Evolutionary conservation across 1,140 invertebrate species (phyloP), one percentile per base, ranked within the genome.

Genomic region (Cyclargus thomasi): DNA sequence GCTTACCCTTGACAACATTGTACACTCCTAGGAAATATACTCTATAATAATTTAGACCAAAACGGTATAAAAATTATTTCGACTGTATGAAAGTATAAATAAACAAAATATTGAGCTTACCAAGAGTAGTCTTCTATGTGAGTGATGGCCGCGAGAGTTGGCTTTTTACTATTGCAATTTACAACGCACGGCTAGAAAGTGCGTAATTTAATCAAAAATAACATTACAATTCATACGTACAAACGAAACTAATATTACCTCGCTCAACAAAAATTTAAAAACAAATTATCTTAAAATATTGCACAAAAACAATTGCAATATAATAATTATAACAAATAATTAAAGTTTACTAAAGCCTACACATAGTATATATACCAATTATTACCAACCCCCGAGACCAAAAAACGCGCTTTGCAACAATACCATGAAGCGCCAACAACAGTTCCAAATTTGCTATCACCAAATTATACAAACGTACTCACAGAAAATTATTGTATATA

Each of bases 11-110:
- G 18, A 23, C 63, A 59, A 64, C 63, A 57, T 57, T 20, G 21
- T 47, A 64, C 67, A 63, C n/a, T 23, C 22, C 39, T 59, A 18
- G 21, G 68, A 53, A 65, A 68, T 17, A 63, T 21, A 35, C 18
- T 63, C 36, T 16, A 55, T 23, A 23, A 55, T 23, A 23, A 55
- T 22, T 22, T 23, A 35, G 53, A 47, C 20, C 18, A 22, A 17
- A 69, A 62, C 17, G 47, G 22, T 35, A 21, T 59, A 22, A 59
- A 59, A 59, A 59, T 20, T 20, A 59, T 21, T 47, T 14, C 14
- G 39, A 47, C 11, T 47, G 29, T 29, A 29, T 29, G 5, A 29
- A 29, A 29, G 29, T 29, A 29, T 8, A 8, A 29, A 29, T 29
- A 47, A 14, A 47, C 39, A 47, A 47, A 47, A 47, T 47, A 47